Percentiles rank a stretch among this genome's conserved stretches.
Conservation (phyloP, 2,888 invertebrate species). For the Pyrrhia umbra region DNA sequence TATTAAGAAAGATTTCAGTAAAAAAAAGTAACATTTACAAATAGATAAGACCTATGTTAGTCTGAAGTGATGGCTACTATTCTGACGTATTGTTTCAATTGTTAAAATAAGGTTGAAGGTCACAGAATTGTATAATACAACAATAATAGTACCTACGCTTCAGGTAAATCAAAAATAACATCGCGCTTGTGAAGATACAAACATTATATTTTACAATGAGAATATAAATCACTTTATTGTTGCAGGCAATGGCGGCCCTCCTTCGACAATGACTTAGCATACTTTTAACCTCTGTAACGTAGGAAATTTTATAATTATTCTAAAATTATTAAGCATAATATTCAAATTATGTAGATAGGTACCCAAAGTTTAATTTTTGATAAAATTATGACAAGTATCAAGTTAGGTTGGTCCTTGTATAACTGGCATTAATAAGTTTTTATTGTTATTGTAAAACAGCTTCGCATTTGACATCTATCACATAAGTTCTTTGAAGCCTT, state of each 20-base stretch:
- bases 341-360: neutral
- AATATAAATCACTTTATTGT: constrained; percentile 47
- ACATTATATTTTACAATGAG: constrained; percentile 35
- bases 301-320: constrained; percentile 10
- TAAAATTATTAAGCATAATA: constrained; percentile 33
- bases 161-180: constrained; percentile 1
- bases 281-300: constrained; percentile 43
- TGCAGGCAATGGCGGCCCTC: constrained; percentile 16
- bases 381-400: constrained; percentile 37
- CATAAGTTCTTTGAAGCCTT: too few relatives aligned
- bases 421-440: too few relatives aligned
- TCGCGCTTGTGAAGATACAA: constrained; percentile 8
- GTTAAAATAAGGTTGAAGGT: neutral
- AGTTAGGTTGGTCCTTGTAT: constrained; percentile 8
- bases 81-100: too few relatives aligned
- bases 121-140: neutral
- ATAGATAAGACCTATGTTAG: too few relatives aligned
- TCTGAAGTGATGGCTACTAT: too few relatives aligned
- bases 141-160: neutral
- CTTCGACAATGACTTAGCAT: constrained; percentile 47
- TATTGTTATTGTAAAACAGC: too few relatives aligned
- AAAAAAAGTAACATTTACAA: too few relatives aligned
- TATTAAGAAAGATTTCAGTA: too few relatives aligned
- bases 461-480: too few relatives aligned
- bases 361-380: too few relatives aligned